Conservation (phyloP, 2,888 invertebrate genomes). For the Pedicia rivosa region DNA sequence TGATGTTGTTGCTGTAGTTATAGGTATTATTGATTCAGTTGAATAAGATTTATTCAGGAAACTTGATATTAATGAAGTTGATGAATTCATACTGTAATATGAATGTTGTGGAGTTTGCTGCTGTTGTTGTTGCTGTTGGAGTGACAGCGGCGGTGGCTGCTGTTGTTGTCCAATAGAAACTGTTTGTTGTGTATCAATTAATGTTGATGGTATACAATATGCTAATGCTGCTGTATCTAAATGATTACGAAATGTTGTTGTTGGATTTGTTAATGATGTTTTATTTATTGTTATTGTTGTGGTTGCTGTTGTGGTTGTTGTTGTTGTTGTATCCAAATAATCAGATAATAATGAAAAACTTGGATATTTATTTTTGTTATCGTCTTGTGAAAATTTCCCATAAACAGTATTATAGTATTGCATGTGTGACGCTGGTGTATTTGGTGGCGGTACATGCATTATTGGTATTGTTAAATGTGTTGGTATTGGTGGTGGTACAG, state of each 20-base stretch:
- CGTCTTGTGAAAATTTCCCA: constrained; percentile 23
- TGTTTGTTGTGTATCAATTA: not conserved
- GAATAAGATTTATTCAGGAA: constrained; percentile 3
- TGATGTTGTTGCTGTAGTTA: constrained; percentile 7
- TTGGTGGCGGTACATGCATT: constrained; percentile 5
- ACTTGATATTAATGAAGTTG: constrained; percentile 1
- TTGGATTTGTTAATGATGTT: constrained; percentile 17
- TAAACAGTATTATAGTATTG: constrained; percentile 29
- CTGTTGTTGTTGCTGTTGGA: too few species aligned
- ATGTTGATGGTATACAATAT: not conserved
- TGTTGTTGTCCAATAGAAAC: too few species aligned
- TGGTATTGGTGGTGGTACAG: not conserved
- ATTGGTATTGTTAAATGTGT: constrained; percentile 3
- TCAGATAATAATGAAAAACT: constrained; percentile 21
- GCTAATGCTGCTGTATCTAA: not conserved
- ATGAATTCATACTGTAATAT: constrained; percentile 1
- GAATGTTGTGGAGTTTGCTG: not conserved
- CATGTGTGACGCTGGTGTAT: constrained; percentile 14
- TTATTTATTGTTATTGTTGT: constrained; percentile 15
- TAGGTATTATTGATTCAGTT: not conserved
- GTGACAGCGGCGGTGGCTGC: not conserved
- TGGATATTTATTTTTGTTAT: not conserved
- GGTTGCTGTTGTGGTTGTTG: constrained; percentile 8
- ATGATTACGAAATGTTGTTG: constrained; percentile 16
- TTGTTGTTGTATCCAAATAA: constrained; percentile 18